Conservation (phyloP, 2,113 vertebrate species). For the Channa argus region DNA sequence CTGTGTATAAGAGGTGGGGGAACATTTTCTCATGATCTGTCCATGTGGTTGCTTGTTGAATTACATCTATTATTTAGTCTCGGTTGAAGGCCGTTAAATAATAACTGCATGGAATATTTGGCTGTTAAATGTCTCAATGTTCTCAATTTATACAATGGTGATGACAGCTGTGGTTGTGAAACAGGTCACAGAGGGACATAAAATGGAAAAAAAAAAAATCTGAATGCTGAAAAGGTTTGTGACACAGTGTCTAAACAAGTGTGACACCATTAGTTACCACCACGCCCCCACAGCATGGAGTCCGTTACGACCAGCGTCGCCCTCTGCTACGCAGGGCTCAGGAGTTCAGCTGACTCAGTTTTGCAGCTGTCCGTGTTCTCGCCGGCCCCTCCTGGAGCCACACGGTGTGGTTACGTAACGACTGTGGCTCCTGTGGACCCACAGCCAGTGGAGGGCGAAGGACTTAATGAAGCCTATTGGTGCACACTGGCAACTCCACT, state of each 20-base stretch:
- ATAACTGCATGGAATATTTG: too few relatives aligned
- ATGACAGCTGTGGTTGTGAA: too few relatives aligned
- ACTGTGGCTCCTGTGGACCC: slow-evolving; percentile 53
- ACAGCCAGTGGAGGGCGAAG: slow-evolving; percentile 63
- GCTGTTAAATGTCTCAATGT: too few relatives aligned
- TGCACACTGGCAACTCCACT: slow-evolving; percentile 45
- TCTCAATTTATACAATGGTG: too few relatives aligned
- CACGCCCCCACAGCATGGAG: neutral
- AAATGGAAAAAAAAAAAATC: too few relatives aligned
- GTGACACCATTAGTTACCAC: neutral
- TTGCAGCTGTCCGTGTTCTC: slow-evolving; percentile 43
- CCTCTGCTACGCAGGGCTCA: slow-evolving; percentile 15
- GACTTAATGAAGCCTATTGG: slow-evolving; percentile 67
- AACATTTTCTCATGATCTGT: too few relatives aligned
- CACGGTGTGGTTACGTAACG: slow-evolving; percentile 56
- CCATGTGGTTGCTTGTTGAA: too few relatives aligned
- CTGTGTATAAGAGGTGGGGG: too few relatives aligned
- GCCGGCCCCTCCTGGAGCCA: slow-evolving; percentile 23
- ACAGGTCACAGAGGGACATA: too few relatives aligned
- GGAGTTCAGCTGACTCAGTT: slow-evolving; percentile 41
- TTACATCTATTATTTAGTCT: too few relatives aligned
- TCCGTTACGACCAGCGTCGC: slow-evolving; percentile 10
- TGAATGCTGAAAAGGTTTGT: neutral
- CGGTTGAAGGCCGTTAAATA: too few relatives aligned
- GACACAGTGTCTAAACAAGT: neutral